Conservation (phyloP, 2,113 vertebrate genomes). For the Balaenoptera acutorostrata region DNA sequence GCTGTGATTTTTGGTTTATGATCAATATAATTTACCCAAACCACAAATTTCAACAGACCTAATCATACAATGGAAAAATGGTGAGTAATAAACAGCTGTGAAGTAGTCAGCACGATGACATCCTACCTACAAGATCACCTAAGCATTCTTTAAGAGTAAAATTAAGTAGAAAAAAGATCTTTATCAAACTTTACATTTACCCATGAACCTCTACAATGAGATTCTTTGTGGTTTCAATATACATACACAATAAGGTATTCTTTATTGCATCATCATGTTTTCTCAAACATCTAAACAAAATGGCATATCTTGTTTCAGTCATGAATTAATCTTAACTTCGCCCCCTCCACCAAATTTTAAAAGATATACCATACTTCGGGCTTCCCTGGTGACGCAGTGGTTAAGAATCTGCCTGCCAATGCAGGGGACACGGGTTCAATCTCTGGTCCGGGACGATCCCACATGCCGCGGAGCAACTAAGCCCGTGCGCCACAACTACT, state of each 20-base stretch:
- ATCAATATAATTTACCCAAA: not conserved
- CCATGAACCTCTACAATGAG: not conserved
- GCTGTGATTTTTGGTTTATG: not conserved
- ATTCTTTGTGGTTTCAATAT: not conserved
- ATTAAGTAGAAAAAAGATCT: not conserved
- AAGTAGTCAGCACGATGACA: not conserved
- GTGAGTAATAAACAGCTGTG: not conserved
- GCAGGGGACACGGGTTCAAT: no score
- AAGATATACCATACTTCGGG: not conserved
- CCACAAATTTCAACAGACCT: not conserved
- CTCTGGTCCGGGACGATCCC: no score
- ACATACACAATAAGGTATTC: not conserved
- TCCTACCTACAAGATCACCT: not conserved
- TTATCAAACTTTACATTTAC: not conserved
- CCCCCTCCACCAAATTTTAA: not conserved
- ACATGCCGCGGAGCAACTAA: no score
- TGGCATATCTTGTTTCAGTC: not conserved
- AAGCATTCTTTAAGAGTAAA: not conserved
- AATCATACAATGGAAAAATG: not conserved
- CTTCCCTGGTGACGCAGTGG: no score
- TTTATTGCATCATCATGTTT: not conserved
- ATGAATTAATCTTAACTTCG: not conserved
- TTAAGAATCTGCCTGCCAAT: no score
- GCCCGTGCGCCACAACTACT: no score
- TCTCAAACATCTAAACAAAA: not conserved